A percentile compares a stretch with the other conserved stretches of the same genome.
phyloP scores from a whole-genome alignment of 2,113 vertebrate genomes.

The Lophius piscatorius region DNA sequence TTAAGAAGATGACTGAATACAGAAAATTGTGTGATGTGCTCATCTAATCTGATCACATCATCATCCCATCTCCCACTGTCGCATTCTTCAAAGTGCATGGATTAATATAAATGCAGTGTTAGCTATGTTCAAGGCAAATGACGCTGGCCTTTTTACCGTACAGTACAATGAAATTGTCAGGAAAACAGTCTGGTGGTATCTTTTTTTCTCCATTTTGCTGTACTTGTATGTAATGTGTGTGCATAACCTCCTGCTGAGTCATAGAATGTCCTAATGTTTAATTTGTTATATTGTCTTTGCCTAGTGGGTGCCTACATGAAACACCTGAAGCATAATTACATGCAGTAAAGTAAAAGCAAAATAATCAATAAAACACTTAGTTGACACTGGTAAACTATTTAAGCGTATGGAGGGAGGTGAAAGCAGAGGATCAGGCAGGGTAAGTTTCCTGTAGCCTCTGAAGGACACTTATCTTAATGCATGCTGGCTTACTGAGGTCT shows the following conservation, averaged over 20 bases:
- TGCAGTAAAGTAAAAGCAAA: background rate
- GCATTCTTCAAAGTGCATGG: slow-evolving; percentile 21
- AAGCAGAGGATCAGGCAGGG: slow-evolving; percentile 5
- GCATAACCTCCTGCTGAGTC: no score
- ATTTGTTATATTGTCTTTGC: slow-evolving; percentile 6
- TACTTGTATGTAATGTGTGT: background rate
- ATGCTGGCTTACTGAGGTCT: slow-evolving; percentile 1
- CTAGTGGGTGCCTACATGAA: no score
- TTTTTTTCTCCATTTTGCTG: slow-evolving; percentile 2
- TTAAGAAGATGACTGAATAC: background rate
- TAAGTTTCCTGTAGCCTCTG: slow-evolving; percentile 4
- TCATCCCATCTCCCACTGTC: slow-evolving; percentile 27
- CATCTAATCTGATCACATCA: slow-evolving; percentile 22
- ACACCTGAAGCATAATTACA: background rate
- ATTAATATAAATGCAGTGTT: slow-evolving; percentile 3
- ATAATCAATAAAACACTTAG: background rate
- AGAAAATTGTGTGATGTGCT: slow-evolving; percentile 7
- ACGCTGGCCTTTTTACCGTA: background rate
- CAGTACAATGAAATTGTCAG: background rate
- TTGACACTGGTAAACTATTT: background rate
- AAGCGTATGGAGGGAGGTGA: slow-evolving; percentile 9
- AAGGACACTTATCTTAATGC: slow-evolving; percentile 17
- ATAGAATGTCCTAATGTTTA: slow-evolving; percentile 1
- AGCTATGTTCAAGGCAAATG: background rate
- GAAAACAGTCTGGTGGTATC: background rate